Evolutionary conservation across 1,140 invertebrate genomes (phyloP).

Genomic region (Steinernema feltiae): DNA sequence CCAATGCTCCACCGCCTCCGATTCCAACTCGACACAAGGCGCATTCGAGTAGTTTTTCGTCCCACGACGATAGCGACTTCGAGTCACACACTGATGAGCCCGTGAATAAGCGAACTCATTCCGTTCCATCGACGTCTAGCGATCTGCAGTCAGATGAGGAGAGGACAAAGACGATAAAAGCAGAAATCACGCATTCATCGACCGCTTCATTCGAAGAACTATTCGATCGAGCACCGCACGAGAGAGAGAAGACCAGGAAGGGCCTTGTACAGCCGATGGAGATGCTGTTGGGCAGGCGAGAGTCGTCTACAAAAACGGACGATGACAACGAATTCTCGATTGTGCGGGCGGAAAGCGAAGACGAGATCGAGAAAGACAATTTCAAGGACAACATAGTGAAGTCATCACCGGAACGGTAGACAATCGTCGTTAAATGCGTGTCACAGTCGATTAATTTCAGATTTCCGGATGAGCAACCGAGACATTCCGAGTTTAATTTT

Average conservation of each 20-base stretch:
- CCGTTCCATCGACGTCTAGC: neutral
- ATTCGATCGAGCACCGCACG: neutral
- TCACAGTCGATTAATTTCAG: neutral
- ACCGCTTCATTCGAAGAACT: neutral
- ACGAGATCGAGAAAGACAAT: neutral
- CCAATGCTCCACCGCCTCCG: neutral
- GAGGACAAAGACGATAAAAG: neutral
- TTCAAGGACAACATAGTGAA: neutral
- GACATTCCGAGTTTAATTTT: neutral
- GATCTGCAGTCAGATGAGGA: neutral
- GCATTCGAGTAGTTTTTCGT: neutral
- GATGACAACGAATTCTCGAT: conserved; percentile 9
- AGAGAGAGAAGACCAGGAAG: neutral
- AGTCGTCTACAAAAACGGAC: neutral
- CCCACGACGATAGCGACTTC: neutral
- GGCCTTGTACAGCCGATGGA: neutral
- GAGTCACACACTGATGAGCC: neutral
- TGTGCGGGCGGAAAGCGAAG: neutral
- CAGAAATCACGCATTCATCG: neutral
- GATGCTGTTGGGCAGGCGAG: neutral
- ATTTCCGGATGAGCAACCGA: neutral
- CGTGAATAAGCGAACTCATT: neutral
- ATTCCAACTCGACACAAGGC: neutral
- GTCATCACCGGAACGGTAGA: neutral
- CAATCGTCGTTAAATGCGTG: neutral